Conservation (phyloP, 2,797 vertebrate genomes). For the Anguilla marmorata region DNA sequence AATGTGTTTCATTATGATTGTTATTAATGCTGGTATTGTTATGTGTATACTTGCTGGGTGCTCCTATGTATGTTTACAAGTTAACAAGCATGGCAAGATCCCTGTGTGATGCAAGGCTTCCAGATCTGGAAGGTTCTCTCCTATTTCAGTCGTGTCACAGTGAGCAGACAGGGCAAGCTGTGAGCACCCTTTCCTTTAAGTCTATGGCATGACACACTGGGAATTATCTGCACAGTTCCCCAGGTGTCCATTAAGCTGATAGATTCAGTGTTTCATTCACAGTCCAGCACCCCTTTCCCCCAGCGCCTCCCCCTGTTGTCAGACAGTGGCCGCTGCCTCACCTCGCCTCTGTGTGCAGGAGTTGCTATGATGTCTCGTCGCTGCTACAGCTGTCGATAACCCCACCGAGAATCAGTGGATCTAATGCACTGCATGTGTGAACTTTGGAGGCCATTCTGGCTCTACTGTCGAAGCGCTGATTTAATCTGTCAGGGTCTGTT, state of each 20-base stretch:
- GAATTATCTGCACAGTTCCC: not conserved
- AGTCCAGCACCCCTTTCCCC: not conserved
- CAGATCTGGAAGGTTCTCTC: not conserved
- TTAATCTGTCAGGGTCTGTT: slow-evolving; percentile 11
- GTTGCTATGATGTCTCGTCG: not conserved
- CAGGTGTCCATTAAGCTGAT: not conserved
- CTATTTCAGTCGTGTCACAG: not conserved
- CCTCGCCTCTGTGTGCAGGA: not conserved
- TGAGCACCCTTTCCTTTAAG: not conserved
- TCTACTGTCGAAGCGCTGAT: not conserved
- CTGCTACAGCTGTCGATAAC: not conserved
- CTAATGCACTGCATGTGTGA: slow-evolving; percentile 13
- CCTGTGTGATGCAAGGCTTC: not conserved
- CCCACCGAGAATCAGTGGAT: not conserved
- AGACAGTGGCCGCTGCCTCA: not conserved
- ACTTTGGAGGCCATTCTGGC: not conserved
- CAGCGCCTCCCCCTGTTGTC: not conserved
- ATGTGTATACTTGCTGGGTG: not conserved
- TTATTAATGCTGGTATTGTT: not conserved
- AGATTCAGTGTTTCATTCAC: not conserved
- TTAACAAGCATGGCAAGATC: not conserved
- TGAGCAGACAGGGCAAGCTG: not conserved
- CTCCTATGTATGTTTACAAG: not conserved
- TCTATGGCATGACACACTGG: not conserved
- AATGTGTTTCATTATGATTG: not conserved